Conservation (phyloP, 2,888 invertebrate genomes). For the Thereva nobilitata region DNA sequence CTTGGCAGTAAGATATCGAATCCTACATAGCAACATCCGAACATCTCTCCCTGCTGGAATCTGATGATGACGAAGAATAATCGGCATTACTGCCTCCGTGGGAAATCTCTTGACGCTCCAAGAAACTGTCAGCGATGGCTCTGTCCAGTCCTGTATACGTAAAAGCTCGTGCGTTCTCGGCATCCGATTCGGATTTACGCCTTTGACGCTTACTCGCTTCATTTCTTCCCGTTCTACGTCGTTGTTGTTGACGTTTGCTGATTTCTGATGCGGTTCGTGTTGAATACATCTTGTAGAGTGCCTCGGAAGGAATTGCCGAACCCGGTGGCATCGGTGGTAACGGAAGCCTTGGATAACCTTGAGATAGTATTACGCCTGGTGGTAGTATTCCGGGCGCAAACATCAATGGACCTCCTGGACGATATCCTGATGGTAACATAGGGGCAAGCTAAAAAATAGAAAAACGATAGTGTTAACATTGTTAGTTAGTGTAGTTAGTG, state of each 20-base stretch:
- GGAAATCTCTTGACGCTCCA: conserved; percentile 55
- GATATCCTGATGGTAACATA: conserved; percentile 36
- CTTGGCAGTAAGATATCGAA: not conserved
- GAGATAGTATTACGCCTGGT: conserved; percentile 46
- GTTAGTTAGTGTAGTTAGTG: not conserved
- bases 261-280: conserved; percentile 43
- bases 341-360: conserved; percentile 46
- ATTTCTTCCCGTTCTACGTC: conserved; percentile 47
- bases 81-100: conserved; percentile 51
- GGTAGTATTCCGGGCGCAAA: conserved; percentile 41
- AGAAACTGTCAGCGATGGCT: conserved; percentile 55
- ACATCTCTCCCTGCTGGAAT: conserved; percentile 46
- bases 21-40: conserved; percentile 54
- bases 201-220: conserved; percentile 52
- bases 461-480: conserved; percentile 12
- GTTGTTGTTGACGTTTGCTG: conserved; percentile 46
- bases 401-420: conserved; percentile 41
- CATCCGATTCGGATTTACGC: conserved; percentile 55
- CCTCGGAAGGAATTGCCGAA: conserved; percentile 45
- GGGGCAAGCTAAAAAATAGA: conserved; percentile 36
- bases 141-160: conserved; percentile 56
- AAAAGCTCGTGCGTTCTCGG: conserved; percentile 51
- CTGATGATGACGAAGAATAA: conserved; percentile 48
- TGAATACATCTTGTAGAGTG: conserved; percentile 22
- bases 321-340: conserved; percentile 50